Evolutionary conservation across 1,140 invertebrate genomes (phyloP), one percentile per base, ranked within the genome.

Genomic region (Bombus terrestris): DNA sequence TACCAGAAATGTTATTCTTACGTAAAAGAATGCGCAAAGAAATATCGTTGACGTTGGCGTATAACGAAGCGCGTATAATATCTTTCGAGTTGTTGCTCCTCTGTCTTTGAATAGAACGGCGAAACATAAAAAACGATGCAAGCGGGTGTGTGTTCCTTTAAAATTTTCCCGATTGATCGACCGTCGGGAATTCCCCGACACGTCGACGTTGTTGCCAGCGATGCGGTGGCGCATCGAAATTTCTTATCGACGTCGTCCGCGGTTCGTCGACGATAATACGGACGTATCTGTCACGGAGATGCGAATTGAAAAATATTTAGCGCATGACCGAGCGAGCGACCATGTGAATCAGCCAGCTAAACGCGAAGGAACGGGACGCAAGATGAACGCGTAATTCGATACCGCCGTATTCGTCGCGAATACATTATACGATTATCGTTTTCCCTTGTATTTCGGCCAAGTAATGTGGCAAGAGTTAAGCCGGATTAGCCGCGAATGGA

Each of bases 401-500:
- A 53, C 47, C 62, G 81, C 39, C 47, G 57, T 62, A 57, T 83
- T 83, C 25, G 72, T 15, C 53, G 39, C 53, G 39, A 84, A 79
- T 71, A 57, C 66, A 25, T 77, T 72, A 84, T 47, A 32, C 83
- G 83, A 78, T 84, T 62, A 59, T 15, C 6, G 39, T 72, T 71
- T 71, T 25, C 47, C 53, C 47, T 69, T 72, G 53, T 22, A 57
- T 78, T 79, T 69, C 35, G 37, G 39, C 10, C 74, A 53, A 69
- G 47, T 6, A 47, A 69, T 53, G 32, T 39, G 53, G 74, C 76
- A 47, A 41, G 47, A 79, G 66, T 78, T 84, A 84, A 84, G 83
- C 83, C 37, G 83, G 83, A 84, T 84, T 79, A 79, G 83, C 75
- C 39, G 66, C 32, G n/a, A 74, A 81, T 64, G 69, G 53, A 74